These are phyloP conservation scores for Drosophila biarmipes DNA, from an alignment of 1,140 invertebrate genomes.

Conservation along the genomic window DNA sequence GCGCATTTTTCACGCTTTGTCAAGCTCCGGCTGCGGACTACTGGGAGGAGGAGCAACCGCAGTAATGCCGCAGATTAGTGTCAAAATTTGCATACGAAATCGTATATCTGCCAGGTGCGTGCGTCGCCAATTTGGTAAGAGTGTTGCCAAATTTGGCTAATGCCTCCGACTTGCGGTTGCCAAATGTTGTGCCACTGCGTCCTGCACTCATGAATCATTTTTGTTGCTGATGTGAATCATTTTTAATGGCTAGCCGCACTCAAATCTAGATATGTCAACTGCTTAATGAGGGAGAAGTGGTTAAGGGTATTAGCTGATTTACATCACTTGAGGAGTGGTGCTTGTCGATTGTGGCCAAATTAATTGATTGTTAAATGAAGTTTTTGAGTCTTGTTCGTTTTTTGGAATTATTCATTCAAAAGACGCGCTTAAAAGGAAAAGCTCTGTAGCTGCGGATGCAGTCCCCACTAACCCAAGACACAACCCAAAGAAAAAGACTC, in stretches of 20 bases:
- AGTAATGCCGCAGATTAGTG: conserved; percentile 72
- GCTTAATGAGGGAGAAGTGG: conserved; percentile 29
- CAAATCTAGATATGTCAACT: conserved; percentile 33
- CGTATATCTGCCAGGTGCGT: conserved; percentile 67
- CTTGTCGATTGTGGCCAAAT: background rate
- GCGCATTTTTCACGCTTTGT: conserved; percentile 77
- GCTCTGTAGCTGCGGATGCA: background rate
- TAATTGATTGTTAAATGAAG: background rate
- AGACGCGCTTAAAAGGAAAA: conserved; percentile 1
- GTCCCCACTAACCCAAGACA: background rate
- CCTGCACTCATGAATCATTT: conserved; percentile 60
- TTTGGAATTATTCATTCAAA: background rate
- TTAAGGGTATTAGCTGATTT: conserved; percentile 9
- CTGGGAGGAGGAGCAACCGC: conserved; percentile 66
- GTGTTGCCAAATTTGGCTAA: conserved; percentile 66
- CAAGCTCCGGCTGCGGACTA: conserved; percentile 33
- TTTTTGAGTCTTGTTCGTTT: background rate
- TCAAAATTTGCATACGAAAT: conserved; percentile 83
- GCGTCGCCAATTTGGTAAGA: conserved; percentile 44
- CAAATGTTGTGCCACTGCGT: conserved; percentile 19
- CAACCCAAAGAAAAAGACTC: too few species aligned
- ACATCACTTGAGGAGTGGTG: background rate
- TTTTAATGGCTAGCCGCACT: conserved; percentile 16
- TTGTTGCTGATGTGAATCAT: conserved; percentile 37
- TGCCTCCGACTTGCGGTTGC: conserved; percentile 11